These are phyloP conservation scores for Callorhinus ursinus DNA, from an alignment of 2,113 vertebrate genomes.

Conservation along the genomic window DNA sequence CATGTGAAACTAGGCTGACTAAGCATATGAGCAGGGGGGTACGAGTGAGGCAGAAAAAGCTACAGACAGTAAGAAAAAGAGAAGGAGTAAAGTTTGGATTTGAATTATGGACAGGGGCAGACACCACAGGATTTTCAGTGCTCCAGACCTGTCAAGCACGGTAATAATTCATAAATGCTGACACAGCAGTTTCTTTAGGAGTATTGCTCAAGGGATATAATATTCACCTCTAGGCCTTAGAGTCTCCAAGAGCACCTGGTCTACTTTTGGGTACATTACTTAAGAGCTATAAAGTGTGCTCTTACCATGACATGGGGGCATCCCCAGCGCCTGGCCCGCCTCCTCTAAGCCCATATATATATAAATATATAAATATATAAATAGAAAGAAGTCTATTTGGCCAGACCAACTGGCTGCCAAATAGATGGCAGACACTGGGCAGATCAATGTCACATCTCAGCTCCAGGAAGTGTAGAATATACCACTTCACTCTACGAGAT, in stretches of 20 bases:
- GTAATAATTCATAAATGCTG: not conserved
- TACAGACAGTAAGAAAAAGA: not conserved
- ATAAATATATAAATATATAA: slow-evolving; percentile 53
- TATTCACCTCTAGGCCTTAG: not conserved
- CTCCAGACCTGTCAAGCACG: accelerated
- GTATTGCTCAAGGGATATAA: not conserved
- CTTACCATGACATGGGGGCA: not conserved
- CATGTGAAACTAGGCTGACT: not conserved
- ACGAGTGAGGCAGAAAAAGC: not conserved
- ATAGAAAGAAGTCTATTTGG: slow-evolving; percentile 40
- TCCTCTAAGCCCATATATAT: slow-evolving; percentile 11
- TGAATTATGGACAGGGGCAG: not conserved
- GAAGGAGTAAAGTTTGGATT: not conserved
- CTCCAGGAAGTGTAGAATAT: not conserved
- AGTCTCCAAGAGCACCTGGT: not conserved
- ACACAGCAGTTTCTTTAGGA: not conserved
- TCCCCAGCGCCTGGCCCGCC: not conserved
- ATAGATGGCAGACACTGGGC: accelerated
- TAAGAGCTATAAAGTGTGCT: not conserved
- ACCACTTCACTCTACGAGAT: not conserved
- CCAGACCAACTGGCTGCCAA: slow-evolving; percentile 20
- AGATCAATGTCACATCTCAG: not conserved
- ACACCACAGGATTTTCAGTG: not conserved
- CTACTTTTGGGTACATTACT: not conserved
- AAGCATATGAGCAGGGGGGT: not conserved